Base-by-base conservation (phyloP, 1,140 invertebrate species). In the Sinella curviseta region DNA sequence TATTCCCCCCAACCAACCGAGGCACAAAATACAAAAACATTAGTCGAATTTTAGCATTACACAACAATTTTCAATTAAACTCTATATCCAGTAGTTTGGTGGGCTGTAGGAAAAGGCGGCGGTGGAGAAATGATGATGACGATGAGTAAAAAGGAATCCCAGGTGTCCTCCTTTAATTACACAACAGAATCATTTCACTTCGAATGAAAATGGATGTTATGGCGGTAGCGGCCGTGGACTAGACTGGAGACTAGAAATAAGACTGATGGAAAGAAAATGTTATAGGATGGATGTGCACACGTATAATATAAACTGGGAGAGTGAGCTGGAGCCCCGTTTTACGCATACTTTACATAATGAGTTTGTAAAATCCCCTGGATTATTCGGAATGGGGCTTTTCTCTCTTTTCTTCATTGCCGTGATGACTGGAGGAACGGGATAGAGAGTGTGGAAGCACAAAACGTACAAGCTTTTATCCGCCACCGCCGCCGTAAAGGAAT, bases 101-200 rank as follows among this genome's bases (percentile, higher is more conserved):
- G n/a, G n/a, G n/a, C n/a, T n/a, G n/a, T n/a, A n/a, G n/a, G n/a
- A n/a, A n/a, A n/a, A n/a, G n/a, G n/a, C n/a, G n/a, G n/a, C n/a
- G n/a, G n/a, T n/a, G n/a, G n/a, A n/a, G n/a, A n/a, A 26, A 65
- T 65, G 14, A 70, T 70, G 65, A 70, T 30, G 65, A 60, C n/a
- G 55, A 60, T 26, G 55, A 60, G 39, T 48, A 48, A 65, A 20
- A 54, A 33, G 39, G 39, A 78, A 79, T 81, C 80, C 80, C 80
- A 81, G 80, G 80, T 81, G 80, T 81, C 54, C 31, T 31, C 28
- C 28, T 70, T 70, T 70, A 70, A 70, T 70, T 70, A 70, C 65
- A 70, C 31, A 30, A 33, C 2, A 33, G 65, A 70, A 60, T 60
- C 55, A 60, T 60, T 60, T 60, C 14, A 17, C 24, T 60, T 24